Conservation (phyloP, 2,888 invertebrate genomes). For the Morinoia aosen region DNA sequence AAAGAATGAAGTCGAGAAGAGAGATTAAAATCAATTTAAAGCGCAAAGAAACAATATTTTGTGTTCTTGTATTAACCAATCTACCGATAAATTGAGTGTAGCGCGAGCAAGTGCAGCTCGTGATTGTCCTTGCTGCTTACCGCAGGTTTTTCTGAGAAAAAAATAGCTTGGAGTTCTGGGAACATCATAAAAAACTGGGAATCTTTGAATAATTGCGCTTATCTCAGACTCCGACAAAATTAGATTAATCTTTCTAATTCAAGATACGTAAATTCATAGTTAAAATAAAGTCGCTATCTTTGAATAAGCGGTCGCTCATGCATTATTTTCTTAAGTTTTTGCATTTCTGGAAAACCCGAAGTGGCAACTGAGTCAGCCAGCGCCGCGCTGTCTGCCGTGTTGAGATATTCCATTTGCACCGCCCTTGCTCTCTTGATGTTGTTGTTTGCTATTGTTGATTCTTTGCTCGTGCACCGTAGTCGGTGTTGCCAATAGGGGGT, state of each 20-base stretch:
- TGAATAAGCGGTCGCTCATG: not conserved
- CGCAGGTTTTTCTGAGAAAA: not conserved
- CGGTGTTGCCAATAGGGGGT: not conserved
- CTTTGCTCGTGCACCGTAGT: not conserved
- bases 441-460: not conserved
- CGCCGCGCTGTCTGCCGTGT: slow-evolving; percentile 40
- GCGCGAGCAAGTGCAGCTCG: not conserved
- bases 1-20: too few species aligned
- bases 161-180: not conserved
- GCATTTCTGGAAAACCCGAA: slow-evolving; percentile 4
- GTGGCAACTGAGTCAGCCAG: slow-evolving; percentile 43
- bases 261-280: too few species aligned
- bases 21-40: too few species aligned
- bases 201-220: not conserved
- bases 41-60: too few species aligned
- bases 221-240: not conserved
- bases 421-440: slow-evolving; percentile 1
- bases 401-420: not conserved
- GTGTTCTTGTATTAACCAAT: too few species aligned
- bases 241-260: too few species aligned
- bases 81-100: too few species aligned
- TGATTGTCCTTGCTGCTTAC: not conserved
- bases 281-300: not conserved
- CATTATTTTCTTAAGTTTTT: not conserved
- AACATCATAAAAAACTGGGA: not conserved